A percentile compares a stretch with the other conserved stretches of the same genome.
Evolutionary conservation across 2,113 vertebrate species (phyloP).

Genomic region (Upupa epops): DNA sequence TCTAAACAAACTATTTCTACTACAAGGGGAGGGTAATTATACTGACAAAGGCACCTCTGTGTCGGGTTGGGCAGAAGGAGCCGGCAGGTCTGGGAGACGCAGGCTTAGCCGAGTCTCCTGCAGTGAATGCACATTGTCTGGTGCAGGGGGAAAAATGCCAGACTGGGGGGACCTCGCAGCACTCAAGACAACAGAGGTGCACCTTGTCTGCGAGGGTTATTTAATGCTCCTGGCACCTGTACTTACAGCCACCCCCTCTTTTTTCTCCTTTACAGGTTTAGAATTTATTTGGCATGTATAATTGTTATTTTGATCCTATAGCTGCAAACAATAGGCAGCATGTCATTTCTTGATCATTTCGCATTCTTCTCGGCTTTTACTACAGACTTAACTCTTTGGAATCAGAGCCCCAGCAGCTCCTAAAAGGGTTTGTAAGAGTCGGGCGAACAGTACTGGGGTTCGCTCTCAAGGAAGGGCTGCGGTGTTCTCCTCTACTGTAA

Average conservation of each 20-base stretch:
- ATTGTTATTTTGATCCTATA: conserved; percentile 83
- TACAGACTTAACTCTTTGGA: conserved; percentile 71
- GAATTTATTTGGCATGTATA: conserved; percentile 84
- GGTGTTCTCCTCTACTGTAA: background rate
- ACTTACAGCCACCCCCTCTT: conserved; percentile 71
- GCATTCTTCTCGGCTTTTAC: conserved; percentile 70
- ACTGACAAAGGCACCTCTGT: conserved; percentile 99
- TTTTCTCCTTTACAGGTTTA: conserved; percentile 76
- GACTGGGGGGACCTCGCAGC: conserved; percentile 74
- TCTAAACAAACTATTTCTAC: conserved; percentile 78
- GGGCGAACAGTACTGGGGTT: background rate
- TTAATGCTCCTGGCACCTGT: conserved; percentile 86
- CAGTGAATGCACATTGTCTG: conserved; percentile 92
- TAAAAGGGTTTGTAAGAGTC: background rate
- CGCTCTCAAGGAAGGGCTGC: background rate
- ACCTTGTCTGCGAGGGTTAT: conserved; percentile 84
- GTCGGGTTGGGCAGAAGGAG: conserved; percentile 91
- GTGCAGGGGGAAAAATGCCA: conserved; percentile 77
- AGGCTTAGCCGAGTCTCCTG: conserved; percentile 91
- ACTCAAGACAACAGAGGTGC: conserved; percentile 80
- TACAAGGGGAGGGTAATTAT: conserved; percentile 92
- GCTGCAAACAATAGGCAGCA: conserved; percentile 81
- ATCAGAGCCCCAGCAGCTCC: background rate
- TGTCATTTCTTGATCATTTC: conserved; percentile 76
- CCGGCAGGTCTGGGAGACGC: conserved; percentile 96